phyloP scores from a whole-genome alignment of 2,113 vertebrate species.

The Castor canadensis region DNA sequence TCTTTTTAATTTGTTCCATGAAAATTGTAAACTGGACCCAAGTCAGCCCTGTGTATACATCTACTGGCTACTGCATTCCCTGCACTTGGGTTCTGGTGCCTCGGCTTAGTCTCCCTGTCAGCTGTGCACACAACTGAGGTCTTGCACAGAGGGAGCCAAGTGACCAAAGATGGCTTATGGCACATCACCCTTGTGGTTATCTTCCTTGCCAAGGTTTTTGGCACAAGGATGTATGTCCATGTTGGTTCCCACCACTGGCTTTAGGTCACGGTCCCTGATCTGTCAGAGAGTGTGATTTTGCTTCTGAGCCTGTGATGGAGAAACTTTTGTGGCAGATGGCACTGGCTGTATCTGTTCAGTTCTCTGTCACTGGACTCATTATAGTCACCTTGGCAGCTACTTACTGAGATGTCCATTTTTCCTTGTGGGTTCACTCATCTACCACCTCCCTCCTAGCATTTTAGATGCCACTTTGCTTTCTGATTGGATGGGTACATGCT shows the following conservation, averaged over 20 bases:
- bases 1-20: constrained; percentile 6
- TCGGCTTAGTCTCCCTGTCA: not conserved
- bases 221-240: not conserved
- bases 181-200: not conserved
- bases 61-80: not conserved
- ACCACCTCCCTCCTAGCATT: not conserved
- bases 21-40: not conserved
- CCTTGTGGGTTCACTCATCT: not conserved
- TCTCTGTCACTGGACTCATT: not conserved
- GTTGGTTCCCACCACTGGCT: not conserved
- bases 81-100: not conserved
- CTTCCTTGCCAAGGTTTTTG: not conserved
- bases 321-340: not conserved
- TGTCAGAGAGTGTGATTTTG: not conserved
- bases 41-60: not conserved
- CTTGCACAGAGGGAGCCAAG: not conserved
- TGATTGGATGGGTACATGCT: not conserved
- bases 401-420: not conserved
- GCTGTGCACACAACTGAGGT: too few relatives aligned
- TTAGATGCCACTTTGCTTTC: not conserved
- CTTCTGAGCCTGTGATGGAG: not conserved
- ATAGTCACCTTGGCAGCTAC: not conserved
- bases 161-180: not conserved
- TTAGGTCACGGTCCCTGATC: not conserved
- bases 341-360: not conserved